These are phyloP conservation scores for Quadroppia sp. DNA, from an alignment of 2,888 invertebrate species.

Conservation along the genomic window DNA sequence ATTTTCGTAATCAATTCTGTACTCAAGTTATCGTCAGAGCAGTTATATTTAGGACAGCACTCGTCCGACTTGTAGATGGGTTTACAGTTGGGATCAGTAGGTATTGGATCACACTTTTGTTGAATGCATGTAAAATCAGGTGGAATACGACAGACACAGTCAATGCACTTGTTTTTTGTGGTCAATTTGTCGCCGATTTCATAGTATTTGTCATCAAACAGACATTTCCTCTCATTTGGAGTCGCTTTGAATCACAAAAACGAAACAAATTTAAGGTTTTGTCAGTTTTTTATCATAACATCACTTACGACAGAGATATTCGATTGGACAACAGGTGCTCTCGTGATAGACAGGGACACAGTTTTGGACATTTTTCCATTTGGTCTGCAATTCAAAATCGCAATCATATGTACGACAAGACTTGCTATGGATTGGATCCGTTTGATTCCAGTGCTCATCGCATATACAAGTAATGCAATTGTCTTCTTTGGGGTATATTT, in stretches of 20 bases:
- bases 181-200: neutral
- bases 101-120: neutral
- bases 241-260: neutral
- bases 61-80: neutral
- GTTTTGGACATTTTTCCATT: constrained; percentile 55
- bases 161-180: neutral
- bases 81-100: neutral
- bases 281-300: neutral
- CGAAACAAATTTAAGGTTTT: neutral
- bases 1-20: no score
- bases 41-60: neutral
- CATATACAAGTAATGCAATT: neutral
- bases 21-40: neutral
- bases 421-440: neutral
- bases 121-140: neutral
- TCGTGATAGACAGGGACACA: constrained; percentile 83
- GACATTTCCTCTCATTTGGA: neutral
- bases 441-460: constrained; percentile 1
- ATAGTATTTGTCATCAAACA: neutral
- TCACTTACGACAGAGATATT: constrained; percentile 83
- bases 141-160: neutral
- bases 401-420: neutral
- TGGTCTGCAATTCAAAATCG: neutral
- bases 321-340: constrained; percentile 85
- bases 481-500: neutral